A percentile compares a stretch with the other conserved stretches of the same genome.
Evolutionary conservation across 2,797 vertebrate species (phyloP).

Genomic region (Hylomyscus alleni): DNA sequence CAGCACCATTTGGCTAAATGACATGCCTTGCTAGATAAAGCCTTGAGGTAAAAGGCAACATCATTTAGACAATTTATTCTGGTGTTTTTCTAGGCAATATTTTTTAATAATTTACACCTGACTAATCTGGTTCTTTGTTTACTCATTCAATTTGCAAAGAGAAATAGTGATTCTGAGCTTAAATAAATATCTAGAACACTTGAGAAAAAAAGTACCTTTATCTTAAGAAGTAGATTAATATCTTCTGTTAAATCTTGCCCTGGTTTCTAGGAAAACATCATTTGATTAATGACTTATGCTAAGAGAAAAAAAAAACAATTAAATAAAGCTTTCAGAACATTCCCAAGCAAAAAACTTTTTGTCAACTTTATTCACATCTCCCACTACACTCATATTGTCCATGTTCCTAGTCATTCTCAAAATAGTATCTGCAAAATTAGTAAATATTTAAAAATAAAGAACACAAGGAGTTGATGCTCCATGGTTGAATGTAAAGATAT

Average conservation of each 20-base stretch:
- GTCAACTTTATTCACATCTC: neutral
- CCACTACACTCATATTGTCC: neutral
- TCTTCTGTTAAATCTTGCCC: neutral
- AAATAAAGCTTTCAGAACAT: slow-evolving; percentile 16
- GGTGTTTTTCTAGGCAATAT: neutral
- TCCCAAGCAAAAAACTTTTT: neutral
- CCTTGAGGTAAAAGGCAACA: neutral
- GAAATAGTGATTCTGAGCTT: neutral
- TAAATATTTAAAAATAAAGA: neutral
- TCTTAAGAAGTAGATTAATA: slow-evolving; percentile 40
- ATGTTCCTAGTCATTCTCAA: neutral
- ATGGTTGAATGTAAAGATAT: neutral
- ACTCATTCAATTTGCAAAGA: neutral
- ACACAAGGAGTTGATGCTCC: neutral
- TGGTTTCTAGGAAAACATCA: slow-evolving; percentile 26
- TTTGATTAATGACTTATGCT: slow-evolving; percentile 59
- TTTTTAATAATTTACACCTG: slow-evolving; percentile 41
- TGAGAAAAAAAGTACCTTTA: slow-evolving; percentile 37
- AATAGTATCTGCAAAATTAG: neutral
- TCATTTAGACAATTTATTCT: neutral
- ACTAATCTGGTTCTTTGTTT: neutral
- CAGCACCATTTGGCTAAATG: neutral
- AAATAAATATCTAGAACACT: slow-evolving; percentile 24
- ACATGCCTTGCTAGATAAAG: neutral
- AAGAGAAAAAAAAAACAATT: neutral